phyloP scores from a whole-genome alignment of 2,797 vertebrate genomes.

The Pelodytes ibericus region DNA sequence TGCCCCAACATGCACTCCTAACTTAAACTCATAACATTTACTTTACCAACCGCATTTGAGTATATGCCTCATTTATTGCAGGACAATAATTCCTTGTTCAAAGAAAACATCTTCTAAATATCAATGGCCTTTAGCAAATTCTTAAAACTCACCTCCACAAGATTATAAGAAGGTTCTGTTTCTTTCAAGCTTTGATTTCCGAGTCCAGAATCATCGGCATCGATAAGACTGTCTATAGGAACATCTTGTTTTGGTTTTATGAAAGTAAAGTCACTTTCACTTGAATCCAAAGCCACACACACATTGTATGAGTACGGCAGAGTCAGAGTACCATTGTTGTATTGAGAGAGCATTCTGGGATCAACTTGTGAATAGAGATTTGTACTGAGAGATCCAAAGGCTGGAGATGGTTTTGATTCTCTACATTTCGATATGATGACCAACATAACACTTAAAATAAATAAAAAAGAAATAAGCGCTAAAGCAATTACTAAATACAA shows the following conservation, averaged over 20 bases:
- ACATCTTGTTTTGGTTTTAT: slow-evolving; percentile 49
- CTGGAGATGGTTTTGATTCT: slow-evolving; percentile 22
- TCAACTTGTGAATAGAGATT: slow-evolving; percentile 10
- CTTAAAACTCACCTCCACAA: slow-evolving; percentile 8
- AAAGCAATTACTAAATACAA: slow-evolving; percentile 62
- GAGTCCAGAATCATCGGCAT: slow-evolving; percentile 42
- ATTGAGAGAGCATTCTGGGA: slow-evolving; percentile 40
- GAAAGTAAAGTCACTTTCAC: slow-evolving; percentile 64
- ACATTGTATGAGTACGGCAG: slow-evolving; percentile 58
- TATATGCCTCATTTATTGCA: too few relatives aligned
- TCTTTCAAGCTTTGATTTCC: slow-evolving; percentile 15
- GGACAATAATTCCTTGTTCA: too few relatives aligned
- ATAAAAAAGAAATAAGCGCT: slow-evolving; percentile 64
- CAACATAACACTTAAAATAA: slow-evolving; percentile 63
- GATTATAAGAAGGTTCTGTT: not conserved
- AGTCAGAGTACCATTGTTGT: slow-evolving; percentile 45
- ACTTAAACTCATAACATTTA: too few relatives aligned
- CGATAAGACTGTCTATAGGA: slow-evolving; percentile 36
- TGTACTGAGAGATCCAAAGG: slow-evolving; percentile 16
- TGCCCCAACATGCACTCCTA: too few relatives aligned
- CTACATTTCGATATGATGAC: slow-evolving; percentile 43
- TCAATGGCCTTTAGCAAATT: too few relatives aligned
- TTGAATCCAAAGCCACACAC: slow-evolving; percentile 62
- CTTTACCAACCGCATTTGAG: too few relatives aligned
- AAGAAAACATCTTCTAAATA: too few relatives aligned